Percentiles rank a stretch among this genome's conserved stretches.
Evolutionary conservation across 2,113 vertebrate genomes (phyloP).

Genomic region (Pituophis catenifer): DNA sequence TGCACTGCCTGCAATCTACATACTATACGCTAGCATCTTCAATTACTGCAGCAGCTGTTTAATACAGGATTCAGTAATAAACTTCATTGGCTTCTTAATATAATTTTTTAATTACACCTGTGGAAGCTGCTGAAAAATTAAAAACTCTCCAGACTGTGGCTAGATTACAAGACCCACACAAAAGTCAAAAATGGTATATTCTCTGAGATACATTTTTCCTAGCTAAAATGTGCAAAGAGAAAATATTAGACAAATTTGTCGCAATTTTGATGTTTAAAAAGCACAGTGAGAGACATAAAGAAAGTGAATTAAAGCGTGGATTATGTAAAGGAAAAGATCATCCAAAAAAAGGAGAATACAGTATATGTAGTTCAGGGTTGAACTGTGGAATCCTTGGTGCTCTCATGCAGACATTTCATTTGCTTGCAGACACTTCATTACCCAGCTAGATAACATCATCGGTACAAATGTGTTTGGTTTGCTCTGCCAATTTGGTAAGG

Average conservation of each 20-base stretch:
- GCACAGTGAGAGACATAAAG: background rate
- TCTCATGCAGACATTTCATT: background rate
- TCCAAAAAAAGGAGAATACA: background rate
- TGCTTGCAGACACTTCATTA: background rate
- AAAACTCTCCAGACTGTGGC: background rate
- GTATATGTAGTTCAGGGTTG: background rate
- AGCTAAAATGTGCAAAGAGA: background rate
- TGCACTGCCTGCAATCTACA: background rate
- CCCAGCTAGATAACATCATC: background rate
- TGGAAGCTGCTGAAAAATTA: background rate
- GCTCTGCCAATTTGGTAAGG: background rate
- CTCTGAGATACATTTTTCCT: background rate
- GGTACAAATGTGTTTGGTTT: background rate
- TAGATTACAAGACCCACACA: background rate
- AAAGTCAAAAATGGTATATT: background rate
- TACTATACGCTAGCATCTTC: background rate
- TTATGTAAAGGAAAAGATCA: background rate
- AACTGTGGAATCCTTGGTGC: background rate
- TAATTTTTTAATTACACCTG: background rate
- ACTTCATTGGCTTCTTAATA: background rate
- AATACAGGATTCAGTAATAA: background rate
- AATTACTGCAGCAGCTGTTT: background rate
- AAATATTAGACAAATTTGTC: background rate
- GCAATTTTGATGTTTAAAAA: background rate
- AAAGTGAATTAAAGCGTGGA: background rate